These are phyloP conservation scores for Brachystomella parvula DNA, from an alignment of 1,140 invertebrate species.

Conservation along the genomic window DNA sequence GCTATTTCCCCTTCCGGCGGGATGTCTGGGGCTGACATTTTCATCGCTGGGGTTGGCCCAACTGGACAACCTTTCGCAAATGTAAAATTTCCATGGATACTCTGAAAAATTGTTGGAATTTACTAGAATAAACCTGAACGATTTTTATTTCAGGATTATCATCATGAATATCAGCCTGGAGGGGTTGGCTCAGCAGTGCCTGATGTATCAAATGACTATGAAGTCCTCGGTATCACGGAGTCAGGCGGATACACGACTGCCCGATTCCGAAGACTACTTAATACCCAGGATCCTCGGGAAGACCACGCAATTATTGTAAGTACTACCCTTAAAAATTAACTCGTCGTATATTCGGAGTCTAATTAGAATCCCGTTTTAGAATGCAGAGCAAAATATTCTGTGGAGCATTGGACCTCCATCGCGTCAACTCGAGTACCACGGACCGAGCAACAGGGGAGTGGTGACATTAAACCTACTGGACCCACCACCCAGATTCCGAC, in stretches of 20 bases:
- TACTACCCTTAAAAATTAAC: background rate
- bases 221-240: background rate
- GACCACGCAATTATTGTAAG: background rate
- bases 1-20: conserved; percentile 1
- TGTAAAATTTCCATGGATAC: background rate
- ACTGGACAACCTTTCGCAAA: background rate
- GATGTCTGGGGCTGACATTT: conserved; percentile 7
- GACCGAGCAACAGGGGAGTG: background rate
- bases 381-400: background rate
- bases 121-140: background rate
- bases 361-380: background rate
- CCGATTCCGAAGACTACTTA: background rate
- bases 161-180: background rate
- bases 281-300: background rate
- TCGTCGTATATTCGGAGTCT: background rate
- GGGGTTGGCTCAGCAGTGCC: background rate
- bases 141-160: background rate
- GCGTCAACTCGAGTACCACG: background rate
- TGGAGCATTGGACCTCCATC: conserved; percentile 7
- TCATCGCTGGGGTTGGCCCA: conserved; percentile 1
- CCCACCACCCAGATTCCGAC: background rate
- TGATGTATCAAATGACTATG: background rate
- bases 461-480: background rate
- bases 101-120: background rate
- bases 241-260: background rate